Evolutionary conservation across 1,140 invertebrate genomes (phyloP).

Genomic region (Pinna nobilis): DNA sequence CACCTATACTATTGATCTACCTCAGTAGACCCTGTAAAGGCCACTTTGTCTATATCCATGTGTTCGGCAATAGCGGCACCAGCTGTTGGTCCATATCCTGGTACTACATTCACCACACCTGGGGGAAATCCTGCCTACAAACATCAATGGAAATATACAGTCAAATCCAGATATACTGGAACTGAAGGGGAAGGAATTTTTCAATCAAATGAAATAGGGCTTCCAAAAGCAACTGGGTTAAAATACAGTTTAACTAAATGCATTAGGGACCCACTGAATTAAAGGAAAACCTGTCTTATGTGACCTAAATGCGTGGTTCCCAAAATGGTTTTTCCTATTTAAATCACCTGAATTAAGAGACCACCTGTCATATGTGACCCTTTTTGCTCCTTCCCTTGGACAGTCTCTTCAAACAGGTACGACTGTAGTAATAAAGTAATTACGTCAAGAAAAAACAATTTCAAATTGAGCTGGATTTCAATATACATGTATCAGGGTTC

Average conservation of each 20-base stretch:
- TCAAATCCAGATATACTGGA: neutral
- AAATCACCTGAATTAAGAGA: too few species aligned
- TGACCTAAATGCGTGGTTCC: too few species aligned
- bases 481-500: too few species aligned
- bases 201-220: neutral
- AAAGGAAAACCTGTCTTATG: too few species aligned
- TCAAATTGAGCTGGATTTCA: too few species aligned
- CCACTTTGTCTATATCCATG: conserved; percentile 86
- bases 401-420: too few species aligned
- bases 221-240: neutral
- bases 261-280: too few species aligned
- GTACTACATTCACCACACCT: conserved; percentile 89
- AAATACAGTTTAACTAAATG: neutral
- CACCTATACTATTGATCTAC: too few species aligned
- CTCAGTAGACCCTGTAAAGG: conserved; percentile 85
- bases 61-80: conserved; percentile 87
- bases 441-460: too few species aligned
- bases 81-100: conserved; percentile 88
- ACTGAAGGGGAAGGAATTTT: neutral
- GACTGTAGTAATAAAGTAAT: too few species aligned
- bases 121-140: conserved; percentile 84
- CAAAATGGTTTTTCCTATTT: too few species aligned
- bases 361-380: too few species aligned
- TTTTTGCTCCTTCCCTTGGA: neutral
- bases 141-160: neutral